These are phyloP conservation scores for Drosophila rubida DNA, from an alignment of 2,888 invertebrate species.

Conservation along the genomic window DNA sequence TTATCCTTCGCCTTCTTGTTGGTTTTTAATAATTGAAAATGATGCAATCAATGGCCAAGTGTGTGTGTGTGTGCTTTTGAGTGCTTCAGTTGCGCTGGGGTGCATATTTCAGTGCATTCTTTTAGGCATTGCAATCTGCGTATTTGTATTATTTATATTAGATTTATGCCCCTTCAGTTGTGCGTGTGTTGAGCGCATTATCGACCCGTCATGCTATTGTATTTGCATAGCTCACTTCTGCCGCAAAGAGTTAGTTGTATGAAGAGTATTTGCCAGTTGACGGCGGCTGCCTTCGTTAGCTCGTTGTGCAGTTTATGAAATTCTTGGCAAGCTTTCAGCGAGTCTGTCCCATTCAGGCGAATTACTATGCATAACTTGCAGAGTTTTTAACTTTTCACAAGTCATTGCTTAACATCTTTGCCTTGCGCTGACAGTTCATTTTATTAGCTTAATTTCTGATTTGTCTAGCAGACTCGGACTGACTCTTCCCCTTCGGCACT, in stretches of 20 bases:
- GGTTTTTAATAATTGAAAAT: conserved; percentile 72
- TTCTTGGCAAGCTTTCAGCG: conserved; percentile 41
- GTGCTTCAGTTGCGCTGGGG: conserved; percentile 42
- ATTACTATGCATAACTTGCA: conserved; percentile 52
- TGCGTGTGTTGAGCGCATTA: conserved; percentile 2
- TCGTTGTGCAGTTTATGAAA: conserved; percentile 31
- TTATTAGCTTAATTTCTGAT: conserved; percentile 62
- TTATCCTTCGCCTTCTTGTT: conserved; percentile 19
- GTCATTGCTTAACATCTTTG: conserved; percentile 46
- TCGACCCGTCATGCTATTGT: conserved; percentile 6
- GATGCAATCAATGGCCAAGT: conserved; percentile 68
- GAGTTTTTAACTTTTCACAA: conserved; percentile 47
- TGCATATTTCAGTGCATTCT: conserved; percentile 59
- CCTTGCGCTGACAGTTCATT: conserved; percentile 59
- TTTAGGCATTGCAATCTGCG: conserved; percentile 43
- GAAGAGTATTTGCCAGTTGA: not conserved
- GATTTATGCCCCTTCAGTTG: conserved; percentile 35
- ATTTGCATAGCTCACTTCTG: conserved; percentile 21
- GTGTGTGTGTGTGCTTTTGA: conserved; percentile 18
- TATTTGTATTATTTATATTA: conserved; percentile 48
- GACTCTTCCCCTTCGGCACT: too few species aligned
- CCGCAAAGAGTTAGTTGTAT: not conserved
- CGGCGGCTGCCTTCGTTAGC: not conserved
- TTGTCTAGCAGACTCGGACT: conserved; percentile 56
- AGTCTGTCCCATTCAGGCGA: conserved; percentile 35